Percentiles rank a stretch among this genome's conserved stretches.
phyloP scores from a whole-genome alignment of 2,797 vertebrate species.

The Rhinella marina region DNA sequence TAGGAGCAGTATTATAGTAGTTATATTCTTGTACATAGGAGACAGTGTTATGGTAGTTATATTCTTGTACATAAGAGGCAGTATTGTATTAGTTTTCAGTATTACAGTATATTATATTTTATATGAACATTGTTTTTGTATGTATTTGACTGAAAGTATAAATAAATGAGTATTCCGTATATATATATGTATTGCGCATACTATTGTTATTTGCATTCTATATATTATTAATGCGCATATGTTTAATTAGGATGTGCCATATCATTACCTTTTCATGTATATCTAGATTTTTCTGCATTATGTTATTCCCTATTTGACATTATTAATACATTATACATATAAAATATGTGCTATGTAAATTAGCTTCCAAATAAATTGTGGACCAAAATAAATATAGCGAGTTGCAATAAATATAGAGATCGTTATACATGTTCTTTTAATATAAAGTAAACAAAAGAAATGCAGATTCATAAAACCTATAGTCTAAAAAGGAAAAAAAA shows the following conservation, averaged over 20 bases:
- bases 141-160: too few relatives aligned
- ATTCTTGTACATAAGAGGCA: too few relatives aligned
- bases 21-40: too few relatives aligned
- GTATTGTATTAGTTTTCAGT: too few relatives aligned
- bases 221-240: conserved; percentile 32
- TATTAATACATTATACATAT: conserved; percentile 37
- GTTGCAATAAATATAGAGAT: neutral
- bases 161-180: too few relatives aligned
- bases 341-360: conserved; percentile 28
- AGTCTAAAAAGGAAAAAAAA: neutral
- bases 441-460: neutral
- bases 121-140: too few relatives aligned
- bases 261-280: neutral
- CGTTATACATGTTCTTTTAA: neutral
- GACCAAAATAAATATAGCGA: neutral
- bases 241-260: conserved; percentile 22
- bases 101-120: too few relatives aligned
- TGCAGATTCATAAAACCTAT: neutral
- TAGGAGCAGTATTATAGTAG: too few relatives aligned
- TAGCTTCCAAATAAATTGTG: conserved; percentile 3
- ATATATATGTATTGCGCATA: neutral
- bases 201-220: conserved; percentile 20
- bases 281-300: neutral
- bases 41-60: too few relatives aligned
- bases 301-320: conserved; percentile 1